These are phyloP conservation scores for Orientallactaga sibirica DNA, from an alignment of 2,797 vertebrate species.

Conservation along the genomic window DNA sequence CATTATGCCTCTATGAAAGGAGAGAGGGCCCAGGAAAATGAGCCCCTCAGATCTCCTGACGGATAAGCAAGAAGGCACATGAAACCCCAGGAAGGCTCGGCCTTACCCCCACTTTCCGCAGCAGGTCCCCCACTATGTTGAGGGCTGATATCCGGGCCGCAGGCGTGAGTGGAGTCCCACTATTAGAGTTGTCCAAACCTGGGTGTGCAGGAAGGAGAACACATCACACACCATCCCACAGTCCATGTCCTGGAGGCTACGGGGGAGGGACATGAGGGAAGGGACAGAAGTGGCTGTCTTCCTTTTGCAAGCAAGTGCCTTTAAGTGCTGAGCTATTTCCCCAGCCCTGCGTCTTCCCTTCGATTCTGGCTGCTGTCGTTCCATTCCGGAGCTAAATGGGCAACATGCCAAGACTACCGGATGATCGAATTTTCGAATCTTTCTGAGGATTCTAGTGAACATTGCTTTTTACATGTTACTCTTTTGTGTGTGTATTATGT, in stretches of 20 bases:
- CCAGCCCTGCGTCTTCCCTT: no score
- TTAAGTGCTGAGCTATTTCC: no score
- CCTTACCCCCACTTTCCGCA: conserved; percentile 98
- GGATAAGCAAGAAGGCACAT: neutral
- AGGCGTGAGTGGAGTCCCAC: conserved; percentile 95
- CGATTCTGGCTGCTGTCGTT: neutral
- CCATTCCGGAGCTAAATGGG: neutral
- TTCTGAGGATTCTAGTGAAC: neutral
- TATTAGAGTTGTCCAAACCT: conserved; percentile 91
- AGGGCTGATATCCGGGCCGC: conserved; percentile 98
- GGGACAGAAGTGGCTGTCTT: no score
- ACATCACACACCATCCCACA: rapidly evolving
- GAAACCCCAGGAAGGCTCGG: rapidly evolving
- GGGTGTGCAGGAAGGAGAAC: neutral
- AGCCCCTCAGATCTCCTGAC: neutral
- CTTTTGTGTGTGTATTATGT: neutral
- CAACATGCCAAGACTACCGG: rapidly evolving
- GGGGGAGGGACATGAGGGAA: neutral
- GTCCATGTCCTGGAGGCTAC: rapidly evolving
- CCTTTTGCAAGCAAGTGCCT: no score
- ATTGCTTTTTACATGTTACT: neutral
- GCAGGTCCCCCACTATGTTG: conserved; percentile 97
- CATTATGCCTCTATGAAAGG: neutral
- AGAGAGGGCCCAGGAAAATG: neutral
- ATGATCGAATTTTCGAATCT: neutral